These are phyloP conservation scores for Sebastes aleutianus DNA, from an alignment of 2,797 vertebrate species.

Conservation along the genomic window DNA sequence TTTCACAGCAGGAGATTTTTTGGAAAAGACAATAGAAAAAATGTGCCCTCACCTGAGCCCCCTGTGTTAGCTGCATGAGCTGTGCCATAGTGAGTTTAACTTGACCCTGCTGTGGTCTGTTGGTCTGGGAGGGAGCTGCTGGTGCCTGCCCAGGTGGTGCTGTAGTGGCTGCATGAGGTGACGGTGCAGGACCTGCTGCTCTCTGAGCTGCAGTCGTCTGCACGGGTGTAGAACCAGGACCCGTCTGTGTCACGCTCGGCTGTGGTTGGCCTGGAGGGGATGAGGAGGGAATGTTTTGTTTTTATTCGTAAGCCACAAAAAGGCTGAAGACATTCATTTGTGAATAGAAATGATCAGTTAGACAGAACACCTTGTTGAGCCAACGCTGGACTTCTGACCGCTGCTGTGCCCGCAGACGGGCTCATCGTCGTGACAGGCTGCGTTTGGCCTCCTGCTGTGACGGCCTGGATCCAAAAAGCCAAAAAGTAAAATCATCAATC, in stretches of 20 bases:
- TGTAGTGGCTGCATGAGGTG: constrained; percentile 70
- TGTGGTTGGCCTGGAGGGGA: constrained; percentile 84
- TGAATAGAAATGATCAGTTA: constrained; percentile 49
- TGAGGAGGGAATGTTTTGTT: background rate
- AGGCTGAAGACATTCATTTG: background rate
- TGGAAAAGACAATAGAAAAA: background rate
- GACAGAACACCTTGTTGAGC: constrained; percentile 89
- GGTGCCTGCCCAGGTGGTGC: constrained; percentile 60
- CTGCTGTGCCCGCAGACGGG: constrained; percentile 85
- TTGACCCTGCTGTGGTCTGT: constrained; percentile 94
- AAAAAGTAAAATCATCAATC: background rate
- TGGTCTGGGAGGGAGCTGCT: constrained; percentile 53
- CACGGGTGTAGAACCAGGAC: constrained; percentile 76
- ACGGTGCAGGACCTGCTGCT: constrained; percentile 67
- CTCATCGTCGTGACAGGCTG: constrained; percentile 85
- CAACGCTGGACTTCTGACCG: constrained; percentile 86
- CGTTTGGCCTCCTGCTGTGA: constrained; percentile 81
- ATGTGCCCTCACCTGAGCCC: constrained; percentile 86
- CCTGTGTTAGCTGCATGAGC: constrained; percentile 95
- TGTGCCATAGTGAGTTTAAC: constrained; percentile 98
- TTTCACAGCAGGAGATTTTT: background rate
- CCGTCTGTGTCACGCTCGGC: constrained; percentile 85
- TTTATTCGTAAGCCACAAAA: background rate
- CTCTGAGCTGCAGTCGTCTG: constrained; percentile 81
- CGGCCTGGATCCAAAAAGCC: constrained; percentile 71